phyloP scores from a whole-genome alignment of 2,113 vertebrate species.

The Pteruthius melanotis region DNA sequence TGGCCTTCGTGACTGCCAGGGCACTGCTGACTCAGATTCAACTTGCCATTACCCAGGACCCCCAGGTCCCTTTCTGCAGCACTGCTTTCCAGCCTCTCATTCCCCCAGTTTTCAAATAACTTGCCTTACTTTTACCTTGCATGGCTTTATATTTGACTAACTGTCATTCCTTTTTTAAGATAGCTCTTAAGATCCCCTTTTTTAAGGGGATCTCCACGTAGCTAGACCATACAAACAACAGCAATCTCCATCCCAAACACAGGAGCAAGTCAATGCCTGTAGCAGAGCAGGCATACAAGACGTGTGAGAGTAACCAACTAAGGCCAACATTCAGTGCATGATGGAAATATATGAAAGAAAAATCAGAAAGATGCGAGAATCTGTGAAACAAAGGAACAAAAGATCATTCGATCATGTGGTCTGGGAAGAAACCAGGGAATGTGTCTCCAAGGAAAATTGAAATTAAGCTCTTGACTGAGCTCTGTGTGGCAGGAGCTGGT shows the following conservation, averaged over 20 bases:
- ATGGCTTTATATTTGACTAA: neutral
- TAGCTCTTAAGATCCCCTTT: no score
- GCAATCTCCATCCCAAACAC: neutral
- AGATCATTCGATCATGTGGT: neutral
- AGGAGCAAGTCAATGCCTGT: neutral
- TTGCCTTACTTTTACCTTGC: neutral
- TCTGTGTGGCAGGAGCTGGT: neutral
- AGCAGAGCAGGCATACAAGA: neutral
- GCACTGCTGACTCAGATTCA: neutral
- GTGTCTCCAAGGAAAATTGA: neutral
- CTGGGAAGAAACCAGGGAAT: neutral
- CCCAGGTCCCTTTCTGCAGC: fast-evolving
- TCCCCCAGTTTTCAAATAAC: neutral
- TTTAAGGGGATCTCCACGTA: neutral
- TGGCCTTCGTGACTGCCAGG: neutral
- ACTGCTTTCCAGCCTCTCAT: neutral
- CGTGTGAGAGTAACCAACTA: neutral
- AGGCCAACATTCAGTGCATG: neutral
- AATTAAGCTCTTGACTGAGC: neutral
- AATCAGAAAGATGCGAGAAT: neutral
- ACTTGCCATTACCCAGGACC: fast-evolving
- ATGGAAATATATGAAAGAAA: neutral
- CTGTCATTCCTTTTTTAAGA: neutral
- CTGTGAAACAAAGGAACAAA: neutral
- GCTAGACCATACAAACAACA: neutral